Conservation (phyloP, 2,888 invertebrate genomes). For the Octodonta nipae region DNA sequence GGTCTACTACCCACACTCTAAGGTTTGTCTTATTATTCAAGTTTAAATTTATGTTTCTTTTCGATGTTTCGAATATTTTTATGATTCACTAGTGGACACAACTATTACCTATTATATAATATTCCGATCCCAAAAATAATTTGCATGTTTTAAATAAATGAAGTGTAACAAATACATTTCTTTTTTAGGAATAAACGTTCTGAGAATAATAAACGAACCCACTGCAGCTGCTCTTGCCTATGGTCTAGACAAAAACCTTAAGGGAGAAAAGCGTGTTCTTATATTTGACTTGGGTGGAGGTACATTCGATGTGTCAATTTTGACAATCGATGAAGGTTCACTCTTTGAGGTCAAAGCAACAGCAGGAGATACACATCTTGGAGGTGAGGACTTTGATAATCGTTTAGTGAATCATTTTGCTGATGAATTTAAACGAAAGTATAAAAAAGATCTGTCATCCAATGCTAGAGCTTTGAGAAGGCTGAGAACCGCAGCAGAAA, state of each 20-base stretch:
- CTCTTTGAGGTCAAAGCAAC: conserved; percentile 72
- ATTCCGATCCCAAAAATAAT: too few species aligned
- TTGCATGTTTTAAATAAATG: too few species aligned
- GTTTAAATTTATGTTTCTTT: too few species aligned
- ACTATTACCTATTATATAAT: too few species aligned
- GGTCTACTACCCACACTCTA: too few species aligned
- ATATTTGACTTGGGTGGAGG: conserved; percentile 50
- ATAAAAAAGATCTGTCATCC: conserved; percentile 35
- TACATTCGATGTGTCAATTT: conserved; percentile 71
- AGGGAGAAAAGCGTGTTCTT: conserved; percentile 37
- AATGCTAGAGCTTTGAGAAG: conserved; percentile 37
- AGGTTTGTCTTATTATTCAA: too few species aligned
- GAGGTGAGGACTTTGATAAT: conserved; percentile 55
- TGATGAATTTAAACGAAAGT: conserved; percentile 44
- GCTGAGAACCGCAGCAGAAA: conserved; percentile 40
- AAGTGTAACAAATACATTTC: too few species aligned
- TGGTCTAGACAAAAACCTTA: conserved; percentile 17
- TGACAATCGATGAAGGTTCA: conserved; percentile 67
- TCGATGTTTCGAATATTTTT: too few species aligned
- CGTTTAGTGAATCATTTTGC: conserved; percentile 43
- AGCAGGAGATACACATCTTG: conserved; percentile 71
- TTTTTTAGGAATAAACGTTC: conserved; percentile 55
- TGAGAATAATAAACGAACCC: conserved; percentile 71
- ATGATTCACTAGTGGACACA: too few species aligned
- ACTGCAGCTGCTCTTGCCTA: conserved; percentile 18